phyloP scores from a whole-genome alignment of 2,113 vertebrate species.

The Atrichornis clamosus region DNA sequence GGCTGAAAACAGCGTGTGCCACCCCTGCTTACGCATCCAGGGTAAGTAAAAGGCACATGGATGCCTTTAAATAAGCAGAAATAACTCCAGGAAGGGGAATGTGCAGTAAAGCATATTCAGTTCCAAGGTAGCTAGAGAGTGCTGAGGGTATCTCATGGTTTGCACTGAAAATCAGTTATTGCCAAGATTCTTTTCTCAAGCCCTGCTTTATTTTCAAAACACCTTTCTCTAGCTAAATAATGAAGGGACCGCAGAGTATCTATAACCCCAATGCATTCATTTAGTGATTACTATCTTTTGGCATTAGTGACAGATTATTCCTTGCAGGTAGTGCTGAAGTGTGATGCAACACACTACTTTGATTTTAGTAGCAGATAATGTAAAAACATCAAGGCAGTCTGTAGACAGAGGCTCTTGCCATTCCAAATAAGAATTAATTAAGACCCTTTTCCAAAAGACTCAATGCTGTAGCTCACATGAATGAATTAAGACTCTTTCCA shows the following conservation, averaged over 20 bases:
- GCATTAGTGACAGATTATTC: conserved; percentile 3
- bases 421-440: conserved; percentile 1
- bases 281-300: not conserved
- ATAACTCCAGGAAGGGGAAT: not conserved
- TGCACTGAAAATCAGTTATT: not conserved
- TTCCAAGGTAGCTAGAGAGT: not conserved
- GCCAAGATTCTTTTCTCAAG: not conserved
- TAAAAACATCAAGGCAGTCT: not conserved
- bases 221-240: not conserved
- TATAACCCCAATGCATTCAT: not conserved
- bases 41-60: not conserved
- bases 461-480: not conserved
- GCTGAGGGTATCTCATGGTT: not conserved
- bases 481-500: not conserved
- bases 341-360: not conserved
- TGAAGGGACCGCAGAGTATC: not conserved
- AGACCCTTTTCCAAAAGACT: not conserved
- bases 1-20: not conserved
- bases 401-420: not conserved
- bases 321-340: conserved; percentile 7
- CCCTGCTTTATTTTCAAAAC: not conserved
- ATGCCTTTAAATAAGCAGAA: not conserved
- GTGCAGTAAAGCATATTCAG: not conserved
- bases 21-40: not conserved
- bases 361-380: conserved; percentile 7